Evolutionary conservation across 2,888 invertebrate genomes (phyloP).

Genomic region (Liposcelis brunnea): DNA sequence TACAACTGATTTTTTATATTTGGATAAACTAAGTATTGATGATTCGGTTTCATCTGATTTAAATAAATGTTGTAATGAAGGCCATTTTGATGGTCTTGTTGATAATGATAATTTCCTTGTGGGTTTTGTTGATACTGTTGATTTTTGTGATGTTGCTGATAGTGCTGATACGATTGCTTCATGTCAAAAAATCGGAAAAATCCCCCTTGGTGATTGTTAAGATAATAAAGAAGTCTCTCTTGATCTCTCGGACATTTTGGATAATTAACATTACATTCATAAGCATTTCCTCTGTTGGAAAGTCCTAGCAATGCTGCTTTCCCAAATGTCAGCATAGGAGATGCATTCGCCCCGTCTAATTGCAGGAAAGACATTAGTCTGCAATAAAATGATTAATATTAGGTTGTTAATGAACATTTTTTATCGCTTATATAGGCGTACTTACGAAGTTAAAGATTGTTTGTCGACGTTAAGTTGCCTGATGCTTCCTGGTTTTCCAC

Average conservation of each 20-base stretch:
- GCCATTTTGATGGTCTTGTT: too few relatives aligned
- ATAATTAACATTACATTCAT: constrained; percentile 45
- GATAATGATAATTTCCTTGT: too few relatives aligned
- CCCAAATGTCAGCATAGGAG: constrained; percentile 54
- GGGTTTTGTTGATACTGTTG: neutral
- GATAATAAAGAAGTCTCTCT: constrained; percentile 52
- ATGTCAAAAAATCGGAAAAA: constrained; percentile 59
- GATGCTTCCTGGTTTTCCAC: constrained; percentile 25
- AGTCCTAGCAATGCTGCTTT: constrained; percentile 58
- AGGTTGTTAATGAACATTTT: neutral
- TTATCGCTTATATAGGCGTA: neutral
- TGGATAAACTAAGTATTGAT: neutral
- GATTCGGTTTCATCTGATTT: too few relatives aligned
- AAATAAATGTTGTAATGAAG: too few relatives aligned
- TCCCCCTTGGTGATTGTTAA: constrained; percentile 74
- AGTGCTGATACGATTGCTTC: constrained; percentile 28
- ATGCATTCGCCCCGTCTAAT: constrained; percentile 28
- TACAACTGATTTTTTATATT: neutral
- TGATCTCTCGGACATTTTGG: constrained; percentile 56
- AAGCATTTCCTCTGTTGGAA: constrained; percentile 41
- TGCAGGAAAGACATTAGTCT: constrained; percentile 41
- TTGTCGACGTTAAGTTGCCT: constrained; percentile 29
- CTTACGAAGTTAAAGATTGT: constrained; percentile 39
- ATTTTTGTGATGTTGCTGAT: constrained; percentile 17
- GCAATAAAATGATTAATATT: constrained; percentile 18